Conservation (phyloP, 92 coral and sea anemone species). For the Zoanthus sociatus region DNA sequence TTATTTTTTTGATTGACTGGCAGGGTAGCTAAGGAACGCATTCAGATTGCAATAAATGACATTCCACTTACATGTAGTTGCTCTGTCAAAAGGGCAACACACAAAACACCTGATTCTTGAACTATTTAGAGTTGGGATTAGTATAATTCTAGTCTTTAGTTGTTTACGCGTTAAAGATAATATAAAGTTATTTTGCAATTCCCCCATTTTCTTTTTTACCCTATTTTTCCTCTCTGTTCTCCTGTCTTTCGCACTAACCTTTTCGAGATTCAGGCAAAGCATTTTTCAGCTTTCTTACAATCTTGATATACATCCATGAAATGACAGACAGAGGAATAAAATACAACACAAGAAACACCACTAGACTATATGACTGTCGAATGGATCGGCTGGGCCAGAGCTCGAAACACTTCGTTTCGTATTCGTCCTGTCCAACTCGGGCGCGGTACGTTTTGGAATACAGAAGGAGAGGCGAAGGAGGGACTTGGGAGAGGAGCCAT, state of each 20-base stretch:
- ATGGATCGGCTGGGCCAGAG: constrained; percentile 70
- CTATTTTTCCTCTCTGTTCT: too few species aligned
- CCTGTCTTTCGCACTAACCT: constrained; percentile 33
- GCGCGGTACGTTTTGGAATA: constrained; percentile 59
- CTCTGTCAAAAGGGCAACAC: too few species aligned
- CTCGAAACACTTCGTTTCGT: constrained; percentile 66
- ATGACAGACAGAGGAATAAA: constrained; percentile 66
- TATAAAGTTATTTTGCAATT: too few species aligned
- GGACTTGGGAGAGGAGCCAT: constrained; percentile 68
- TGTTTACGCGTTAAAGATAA: too few species aligned
- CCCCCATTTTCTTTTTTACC: too few species aligned
- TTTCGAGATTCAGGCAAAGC: constrained; percentile 45
- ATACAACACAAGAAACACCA: constrained; percentile 72
- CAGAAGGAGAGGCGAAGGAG: constrained; percentile 70
- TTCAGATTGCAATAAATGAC: too few species aligned
- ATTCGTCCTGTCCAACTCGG: constrained; percentile 33
- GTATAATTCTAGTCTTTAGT: too few species aligned
- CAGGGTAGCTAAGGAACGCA: too few species aligned
- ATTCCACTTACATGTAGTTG: too few species aligned
- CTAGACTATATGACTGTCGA: constrained; percentile 67
- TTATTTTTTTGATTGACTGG: too few species aligned
- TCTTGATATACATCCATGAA: constrained; percentile 59
- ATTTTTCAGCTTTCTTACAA: constrained; percentile 64
- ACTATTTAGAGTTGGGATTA: too few species aligned
- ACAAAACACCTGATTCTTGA: too few species aligned